Percentiles rank a stretch among this genome's conserved stretches.
These are phyloP conservation scores for Aphelenchoides avenae DNA, from an alignment of 1,140 invertebrate species.

Conservation along the genomic window DNA sequence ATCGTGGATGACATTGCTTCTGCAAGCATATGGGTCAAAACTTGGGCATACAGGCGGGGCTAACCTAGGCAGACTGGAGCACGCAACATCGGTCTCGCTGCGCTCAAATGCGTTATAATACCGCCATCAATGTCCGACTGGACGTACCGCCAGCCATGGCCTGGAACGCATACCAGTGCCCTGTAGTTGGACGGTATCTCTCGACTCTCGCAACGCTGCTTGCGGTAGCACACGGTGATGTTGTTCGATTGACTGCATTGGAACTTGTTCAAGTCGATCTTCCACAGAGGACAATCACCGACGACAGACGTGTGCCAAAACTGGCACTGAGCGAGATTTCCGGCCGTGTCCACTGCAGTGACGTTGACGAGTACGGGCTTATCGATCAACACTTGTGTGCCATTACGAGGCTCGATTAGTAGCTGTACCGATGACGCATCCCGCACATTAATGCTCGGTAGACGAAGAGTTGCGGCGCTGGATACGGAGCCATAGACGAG, in stretches of 20 bases:
- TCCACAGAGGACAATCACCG: constrained; percentile 23
- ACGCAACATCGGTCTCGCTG: constrained; percentile 2
- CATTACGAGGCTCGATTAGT: constrained; percentile 19
- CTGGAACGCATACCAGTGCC: constrained; percentile 21
- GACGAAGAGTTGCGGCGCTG: too few species aligned
- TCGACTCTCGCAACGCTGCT: constrained; percentile 9
- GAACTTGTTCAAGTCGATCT: constrained; percentile 6
- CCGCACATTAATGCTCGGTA: too few species aligned
- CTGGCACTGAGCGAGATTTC: constrained; percentile 25
- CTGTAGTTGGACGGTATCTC: constrained; percentile 23
- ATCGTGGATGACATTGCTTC: constrained; percentile 20
- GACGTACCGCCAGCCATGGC: constrained; percentile 25
- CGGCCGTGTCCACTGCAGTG: constrained; percentile 15
- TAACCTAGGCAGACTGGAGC: constrained; percentile 20
- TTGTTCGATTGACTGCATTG: constrained; percentile 13
- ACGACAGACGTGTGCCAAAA: constrained; percentile 22
- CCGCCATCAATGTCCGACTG: constrained; percentile 7
- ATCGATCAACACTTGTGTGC: constrained; percentile 14
- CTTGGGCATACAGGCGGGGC: too few species aligned
- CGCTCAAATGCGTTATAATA: constrained; percentile 17
- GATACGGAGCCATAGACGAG: too few species aligned
- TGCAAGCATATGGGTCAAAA: too few species aligned
- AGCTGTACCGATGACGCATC: too few species aligned
- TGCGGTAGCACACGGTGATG: constrained; percentile 23
- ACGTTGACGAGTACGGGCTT: constrained; percentile 23